Percentiles rank a stretch among this genome's conserved stretches.
These are phyloP conservation scores for Steatocranus sp. DNA, from an alignment of 2,797 vertebrate species.

Conservation along the genomic window DNA sequence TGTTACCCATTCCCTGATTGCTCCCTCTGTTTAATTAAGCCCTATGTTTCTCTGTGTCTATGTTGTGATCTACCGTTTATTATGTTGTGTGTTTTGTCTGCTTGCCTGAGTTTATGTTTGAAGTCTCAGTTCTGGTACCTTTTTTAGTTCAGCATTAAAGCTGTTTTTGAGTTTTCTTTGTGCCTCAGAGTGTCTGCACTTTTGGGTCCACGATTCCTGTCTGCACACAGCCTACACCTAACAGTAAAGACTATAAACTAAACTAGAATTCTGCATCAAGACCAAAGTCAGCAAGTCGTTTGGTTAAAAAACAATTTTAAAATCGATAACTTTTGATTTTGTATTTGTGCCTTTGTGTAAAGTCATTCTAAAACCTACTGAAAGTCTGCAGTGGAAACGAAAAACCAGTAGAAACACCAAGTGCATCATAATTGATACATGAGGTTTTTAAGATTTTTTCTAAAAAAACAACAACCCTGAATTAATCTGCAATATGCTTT, in stretches of 20 bases:
- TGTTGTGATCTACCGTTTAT: too few species aligned
- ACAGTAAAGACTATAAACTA: not conserved
- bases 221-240: too few species aligned
- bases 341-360: not conserved
- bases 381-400: not conserved
- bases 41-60: too few species aligned
- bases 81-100: too few species aligned
- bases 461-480: accelerated
- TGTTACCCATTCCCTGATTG: too few species aligned
- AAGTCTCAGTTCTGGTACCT: too few species aligned
- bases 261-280: not conserved
- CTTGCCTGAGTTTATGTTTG: too few species aligned
- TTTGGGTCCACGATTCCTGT: too few species aligned
- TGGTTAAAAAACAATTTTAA: not conserved
- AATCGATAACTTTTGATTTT: not conserved
- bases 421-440: not conserved
- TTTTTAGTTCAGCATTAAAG: too few species aligned
- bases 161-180: too few species aligned
- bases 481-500: not conserved
- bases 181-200: too few species aligned
- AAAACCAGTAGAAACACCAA: not conserved
- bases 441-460: not conserved
- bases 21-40: too few species aligned
- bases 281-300: not conserved
- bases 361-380: not conserved